These are phyloP conservation scores for Vandiemenella viatica DNA, from an alignment of 2,888 invertebrate genomes.

Conservation along the genomic window DNA sequence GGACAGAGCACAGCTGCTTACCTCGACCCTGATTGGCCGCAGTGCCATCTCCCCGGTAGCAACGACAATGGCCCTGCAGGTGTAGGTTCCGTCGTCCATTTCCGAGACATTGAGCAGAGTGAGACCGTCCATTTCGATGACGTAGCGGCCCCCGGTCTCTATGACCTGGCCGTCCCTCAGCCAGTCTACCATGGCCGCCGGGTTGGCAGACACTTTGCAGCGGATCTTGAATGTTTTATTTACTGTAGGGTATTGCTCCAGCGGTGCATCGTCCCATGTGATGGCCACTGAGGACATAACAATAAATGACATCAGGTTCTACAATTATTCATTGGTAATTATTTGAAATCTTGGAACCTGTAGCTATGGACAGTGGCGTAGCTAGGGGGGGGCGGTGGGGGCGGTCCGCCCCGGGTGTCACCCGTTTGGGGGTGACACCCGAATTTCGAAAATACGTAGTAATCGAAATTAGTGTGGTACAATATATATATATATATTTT, in stretches of 20 bases:
- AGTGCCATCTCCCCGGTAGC: slow-evolving; percentile 65
- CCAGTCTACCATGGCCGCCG: slow-evolving; percentile 76
- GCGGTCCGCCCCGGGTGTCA: too few relatives aligned
- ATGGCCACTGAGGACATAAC: slow-evolving; percentile 76
- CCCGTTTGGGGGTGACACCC: too few relatives aligned
- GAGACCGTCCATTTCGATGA: slow-evolving; percentile 59
- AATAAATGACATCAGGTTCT: too few relatives aligned
- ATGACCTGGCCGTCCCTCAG: slow-evolving; percentile 59
- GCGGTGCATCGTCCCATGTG: slow-evolving; percentile 72
- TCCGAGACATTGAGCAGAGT: slow-evolving; percentile 61
- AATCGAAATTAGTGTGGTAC: too few relatives aligned
- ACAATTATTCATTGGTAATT: too few relatives aligned
- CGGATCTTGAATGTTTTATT: slow-evolving; percentile 60
- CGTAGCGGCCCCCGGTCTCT: slow-evolving; percentile 50
- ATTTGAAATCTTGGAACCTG: too few relatives aligned
- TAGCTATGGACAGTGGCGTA: too few relatives aligned
- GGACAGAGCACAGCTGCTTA: too few relatives aligned
- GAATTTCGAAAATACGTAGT: too few relatives aligned
- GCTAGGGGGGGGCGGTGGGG: too few relatives aligned
- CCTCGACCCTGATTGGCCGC: slow-evolving; percentile 65
- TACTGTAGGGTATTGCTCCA: slow-evolving; percentile 64
- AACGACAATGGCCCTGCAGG: slow-evolving; percentile 72
- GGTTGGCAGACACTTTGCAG: slow-evolving; percentile 74
- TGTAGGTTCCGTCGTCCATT: slow-evolving; percentile 73
- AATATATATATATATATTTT: too few relatives aligned